Percentiles rank a stretch among this genome's conserved stretches.
Evolutionary conservation across 2,888 invertebrate genomes (phyloP).

Genomic region (Aleiodes testaceus): DNA sequence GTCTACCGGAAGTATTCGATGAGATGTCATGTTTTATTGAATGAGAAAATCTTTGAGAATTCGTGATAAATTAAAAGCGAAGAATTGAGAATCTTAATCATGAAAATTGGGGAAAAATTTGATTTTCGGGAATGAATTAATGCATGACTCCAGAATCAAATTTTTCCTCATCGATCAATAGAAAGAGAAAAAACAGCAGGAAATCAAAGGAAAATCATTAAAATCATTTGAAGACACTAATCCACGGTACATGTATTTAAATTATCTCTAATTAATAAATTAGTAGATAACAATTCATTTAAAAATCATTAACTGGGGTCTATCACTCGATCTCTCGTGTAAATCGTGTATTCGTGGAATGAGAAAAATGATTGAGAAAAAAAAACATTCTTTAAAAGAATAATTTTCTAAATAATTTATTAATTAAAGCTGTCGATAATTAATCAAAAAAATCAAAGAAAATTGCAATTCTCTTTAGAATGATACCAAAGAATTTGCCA

Average conservation of each 20-base stretch:
- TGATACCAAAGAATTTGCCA: conserved; percentile 12
- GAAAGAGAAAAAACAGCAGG: too few species aligned
- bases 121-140: too few species aligned
- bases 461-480: background rate
- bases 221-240: too few species aligned
- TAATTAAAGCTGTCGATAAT: background rate
- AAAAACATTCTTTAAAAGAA: background rate
- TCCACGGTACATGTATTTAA: too few species aligned
- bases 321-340: conserved; percentile 5
- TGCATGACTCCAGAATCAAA: too few species aligned
- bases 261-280: background rate
- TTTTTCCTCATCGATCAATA: too few species aligned
- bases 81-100: too few species aligned
- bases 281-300: background rate
- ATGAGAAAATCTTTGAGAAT: conserved; percentile 1
- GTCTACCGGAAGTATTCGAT: conserved; percentile 30
- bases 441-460: conserved; percentile 13
- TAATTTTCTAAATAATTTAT: background rate
- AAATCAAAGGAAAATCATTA: too few species aligned
- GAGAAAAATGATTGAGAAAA: conserved; percentile 30
- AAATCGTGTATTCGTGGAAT: conserved; percentile 53
- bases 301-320: conserved; percentile 4
- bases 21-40: conserved; percentile 4
- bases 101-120: too few species aligned
- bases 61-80: background rate